A percentile compares a stretch with the other conserved stretches of the same genome.
These are phyloP conservation scores for Drosophila pullipes DNA, from an alignment of 2,888 invertebrate species.

Conservation along the genomic window DNA sequence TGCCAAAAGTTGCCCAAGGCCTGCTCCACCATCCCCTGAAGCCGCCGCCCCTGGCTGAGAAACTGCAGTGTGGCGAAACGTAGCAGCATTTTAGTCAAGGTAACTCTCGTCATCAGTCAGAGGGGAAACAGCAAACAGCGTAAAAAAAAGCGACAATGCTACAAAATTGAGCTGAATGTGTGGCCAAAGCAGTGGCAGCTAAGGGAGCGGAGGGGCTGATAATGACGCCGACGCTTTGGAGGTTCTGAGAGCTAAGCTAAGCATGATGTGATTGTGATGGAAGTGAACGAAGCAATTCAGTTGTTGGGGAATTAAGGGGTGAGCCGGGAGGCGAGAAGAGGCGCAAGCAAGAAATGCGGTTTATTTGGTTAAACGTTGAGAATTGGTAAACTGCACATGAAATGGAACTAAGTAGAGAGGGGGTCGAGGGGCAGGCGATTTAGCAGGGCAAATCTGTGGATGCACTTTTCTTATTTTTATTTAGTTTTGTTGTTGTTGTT, in stretches of 20 bases:
- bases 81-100: slow-evolving; percentile 48
- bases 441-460: slow-evolving; percentile 42
- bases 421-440: not conserved
- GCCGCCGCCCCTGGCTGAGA: slow-evolving; percentile 8
- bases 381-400: slow-evolving; percentile 69
- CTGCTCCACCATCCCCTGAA: not conserved
- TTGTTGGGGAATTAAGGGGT: not conserved
- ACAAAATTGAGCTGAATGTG: slow-evolving; percentile 46
- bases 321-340: not conserved
- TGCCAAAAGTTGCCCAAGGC: not conserved
- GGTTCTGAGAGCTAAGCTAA: slow-evolving; percentile 18
- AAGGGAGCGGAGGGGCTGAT: slow-evolving; percentile 23
- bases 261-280: slow-evolving; percentile 56
- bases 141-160: slow-evolving; percentile 42
- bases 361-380: slow-evolving; percentile 79
- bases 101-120: slow-evolving; percentile 42
- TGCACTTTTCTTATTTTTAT: slow-evolving; percentile 39
- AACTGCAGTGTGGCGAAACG: slow-evolving; percentile 22
- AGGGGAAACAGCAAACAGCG: slow-evolving; percentile 17
- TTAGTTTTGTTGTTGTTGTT: not conserved
- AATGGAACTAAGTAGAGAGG: not conserved
- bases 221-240: slow-evolving; percentile 48
- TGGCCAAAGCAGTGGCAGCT: not conserved
- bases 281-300: slow-evolving; percentile 28
- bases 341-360: slow-evolving; percentile 35